These are phyloP conservation scores for Aphidoletes aphidimyza DNA, from an alignment of 2,888 invertebrate species.

Conservation along the genomic window DNA sequence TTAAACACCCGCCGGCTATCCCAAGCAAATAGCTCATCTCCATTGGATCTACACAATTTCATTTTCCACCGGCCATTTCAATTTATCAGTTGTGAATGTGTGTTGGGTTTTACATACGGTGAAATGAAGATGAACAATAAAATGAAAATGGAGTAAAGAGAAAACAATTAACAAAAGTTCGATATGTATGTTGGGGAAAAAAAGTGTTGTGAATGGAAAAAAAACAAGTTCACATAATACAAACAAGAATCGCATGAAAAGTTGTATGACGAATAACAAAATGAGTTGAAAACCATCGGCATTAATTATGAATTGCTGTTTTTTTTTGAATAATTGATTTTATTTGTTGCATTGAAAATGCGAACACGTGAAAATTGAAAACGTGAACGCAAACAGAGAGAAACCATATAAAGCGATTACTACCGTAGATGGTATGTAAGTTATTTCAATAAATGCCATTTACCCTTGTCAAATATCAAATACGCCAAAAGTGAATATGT, in stretches of 20 bases:
- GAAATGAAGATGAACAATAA: not conserved
- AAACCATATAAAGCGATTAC: not conserved
- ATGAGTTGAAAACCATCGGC: slow-evolving; percentile 22
- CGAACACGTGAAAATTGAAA: not conserved
- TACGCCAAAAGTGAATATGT: not conserved
- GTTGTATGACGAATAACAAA: not conserved
- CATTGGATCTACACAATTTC: slow-evolving; percentile 70
- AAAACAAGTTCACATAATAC: not conserved
- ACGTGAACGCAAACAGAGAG: not conserved
- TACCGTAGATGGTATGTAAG: not conserved
- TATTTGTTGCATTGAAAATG: not conserved
- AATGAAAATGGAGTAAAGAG: slow-evolving; percentile 45
- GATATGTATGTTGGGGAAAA: not conserved
- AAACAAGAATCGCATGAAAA: slow-evolving; percentile 15
- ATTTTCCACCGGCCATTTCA: slow-evolving; percentile 56
- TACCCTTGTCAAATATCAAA: no score
- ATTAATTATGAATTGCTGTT: slow-evolving; percentile 19
- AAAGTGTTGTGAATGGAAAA: not conserved
- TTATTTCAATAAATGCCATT: not conserved
- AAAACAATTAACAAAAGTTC: slow-evolving; percentile 35
- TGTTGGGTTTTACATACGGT: not conserved
- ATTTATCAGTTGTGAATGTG: not conserved
- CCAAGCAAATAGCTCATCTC: slow-evolving; percentile 72
- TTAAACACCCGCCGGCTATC: slow-evolving; percentile 70
- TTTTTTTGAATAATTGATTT: slow-evolving; percentile 35